Evolutionary conservation across 2,888 invertebrate species (phyloP).

Genomic region (Ophion obscuratus): DNA sequence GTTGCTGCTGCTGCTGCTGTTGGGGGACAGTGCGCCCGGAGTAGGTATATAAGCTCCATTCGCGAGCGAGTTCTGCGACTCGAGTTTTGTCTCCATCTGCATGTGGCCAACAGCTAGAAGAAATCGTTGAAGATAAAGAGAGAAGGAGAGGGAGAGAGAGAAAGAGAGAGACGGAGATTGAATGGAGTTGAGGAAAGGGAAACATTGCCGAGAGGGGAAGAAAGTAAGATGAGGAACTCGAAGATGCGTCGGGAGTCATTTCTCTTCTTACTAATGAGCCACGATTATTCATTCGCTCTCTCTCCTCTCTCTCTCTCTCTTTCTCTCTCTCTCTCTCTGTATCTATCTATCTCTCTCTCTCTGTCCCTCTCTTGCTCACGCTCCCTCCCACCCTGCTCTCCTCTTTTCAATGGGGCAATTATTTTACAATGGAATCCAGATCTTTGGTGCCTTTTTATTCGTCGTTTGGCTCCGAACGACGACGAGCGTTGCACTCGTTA

Average conservation of each 20-base stretch:
- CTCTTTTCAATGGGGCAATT: conserved; percentile 26
- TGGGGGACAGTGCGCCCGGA: neutral
- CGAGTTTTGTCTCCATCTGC: conserved; percentile 30
- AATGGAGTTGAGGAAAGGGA: neutral
- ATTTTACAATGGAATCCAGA: conserved; percentile 44
- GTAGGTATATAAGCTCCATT: conserved; percentile 27
- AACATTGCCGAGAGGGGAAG: conserved; percentile 48
- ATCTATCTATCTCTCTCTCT: neutral
- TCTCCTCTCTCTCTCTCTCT: neutral
- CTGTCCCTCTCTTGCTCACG: neutral
- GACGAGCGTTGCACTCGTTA: conserved; percentile 8
- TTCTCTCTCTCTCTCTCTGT: neutral
- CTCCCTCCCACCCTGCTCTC: neutral
- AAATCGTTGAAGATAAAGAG: conserved; percentile 65
- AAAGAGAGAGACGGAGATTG: neutral
- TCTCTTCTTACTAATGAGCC: conserved; percentile 55
- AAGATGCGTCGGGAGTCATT: conserved; percentile 47
- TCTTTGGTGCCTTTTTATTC: conserved; percentile 29
- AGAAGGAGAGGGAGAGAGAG: neutral
- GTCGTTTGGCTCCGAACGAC: conserved; percentile 4
- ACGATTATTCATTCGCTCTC: conserved; percentile 55
- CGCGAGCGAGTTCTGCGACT: conserved; percentile 18
- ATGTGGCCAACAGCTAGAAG: conserved; percentile 61
- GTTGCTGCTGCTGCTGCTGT: neutral
- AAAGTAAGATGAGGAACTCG: conserved; percentile 27